Evolutionary conservation across 2,888 invertebrate species (phyloP), one percentile per base, ranked within the genome.

Genomic region (Aquatica leii): DNA sequence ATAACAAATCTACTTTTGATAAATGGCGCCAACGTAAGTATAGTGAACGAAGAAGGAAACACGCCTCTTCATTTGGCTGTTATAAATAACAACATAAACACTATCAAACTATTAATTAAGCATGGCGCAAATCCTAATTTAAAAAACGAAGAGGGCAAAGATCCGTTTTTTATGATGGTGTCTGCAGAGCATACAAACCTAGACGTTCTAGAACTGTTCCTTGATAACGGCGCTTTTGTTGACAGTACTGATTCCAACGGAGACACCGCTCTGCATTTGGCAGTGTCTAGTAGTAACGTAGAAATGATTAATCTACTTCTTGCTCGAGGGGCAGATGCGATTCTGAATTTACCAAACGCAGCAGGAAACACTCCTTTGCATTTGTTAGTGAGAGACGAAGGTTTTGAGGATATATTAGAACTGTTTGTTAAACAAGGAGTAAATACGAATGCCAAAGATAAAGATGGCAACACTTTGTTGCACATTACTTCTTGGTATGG

Each of bases 201-300:
- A 40, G 21, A 49, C 1, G 24, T 20, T n/a, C 15, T 11, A 5
- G 18, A 21, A 9, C 9, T 49, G 18, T 49, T 49, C 3, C 6
- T 49, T 5, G 9, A 9, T 11, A 17, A 14, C n/a, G 49, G 21
- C n/a, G 49, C 20, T 6, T 20, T 11, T 1, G 18, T 20, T 3
- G 49, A 49, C n/a, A 2, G 9, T 3, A 20, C 12, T n/a, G 18
- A 17, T 14, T n/a, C 6, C 9, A 24, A 49, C 18, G n/a, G 14
- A 6, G 49, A 49, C 14, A 49, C 49, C 5, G n/a, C 49, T 11
- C n/a, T 49, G 20, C 49, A 49, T 21, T 49, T 49, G 18, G n/a
- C 20, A 18, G 20, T 20, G 1, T 18, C 15, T 5, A 20, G 12
- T 9, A 6, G 14, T n/a, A 18, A 49, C 21, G 1, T 40, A 4